Evolutionary conservation across 2,797 vertebrate species (phyloP).

Genomic region (Poecilia wingei): DNA sequence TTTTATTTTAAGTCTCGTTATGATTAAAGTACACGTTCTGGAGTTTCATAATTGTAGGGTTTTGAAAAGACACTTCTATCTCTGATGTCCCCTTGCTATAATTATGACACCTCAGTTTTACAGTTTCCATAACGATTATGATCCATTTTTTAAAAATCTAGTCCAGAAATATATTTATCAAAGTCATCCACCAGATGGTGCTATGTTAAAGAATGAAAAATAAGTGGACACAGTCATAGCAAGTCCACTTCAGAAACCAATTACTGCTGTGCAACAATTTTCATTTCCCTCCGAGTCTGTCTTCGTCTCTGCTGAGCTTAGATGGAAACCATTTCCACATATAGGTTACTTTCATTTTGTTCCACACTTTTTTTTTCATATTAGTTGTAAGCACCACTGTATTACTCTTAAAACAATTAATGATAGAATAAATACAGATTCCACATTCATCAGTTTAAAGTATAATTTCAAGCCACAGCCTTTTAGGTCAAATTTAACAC

Average conservation of each 20-base stretch:
- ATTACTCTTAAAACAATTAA: neutral
- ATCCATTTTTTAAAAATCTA: neutral
- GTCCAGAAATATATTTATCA: neutral
- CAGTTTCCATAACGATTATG: neutral
- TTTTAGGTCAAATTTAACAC: neutral
- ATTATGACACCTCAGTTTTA: neutral
- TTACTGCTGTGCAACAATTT: constrained; percentile 4
- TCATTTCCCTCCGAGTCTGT: constrained; percentile 22
- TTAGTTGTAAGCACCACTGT: neutral
- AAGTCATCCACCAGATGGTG: constrained; percentile 50
- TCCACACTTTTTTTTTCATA: neutral
- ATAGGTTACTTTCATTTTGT: neutral
- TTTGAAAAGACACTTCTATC: neutral
- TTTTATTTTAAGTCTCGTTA: neutral
- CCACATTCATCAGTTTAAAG: neutral
- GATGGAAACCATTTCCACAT: neutral
- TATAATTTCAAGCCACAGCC: neutral
- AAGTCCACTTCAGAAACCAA: constrained; percentile 15
- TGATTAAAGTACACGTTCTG: neutral
- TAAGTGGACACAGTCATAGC: neutral
- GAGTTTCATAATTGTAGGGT: neutral
- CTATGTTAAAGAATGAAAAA: constrained; percentile 10
- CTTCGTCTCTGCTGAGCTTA: neutral
- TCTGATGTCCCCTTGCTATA: neutral
- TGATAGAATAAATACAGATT: neutral